Evolutionary conservation across 2,888 invertebrate species (phyloP), one percentile per base, ranked within the genome.

Genomic region (Neoascia interrupta): DNA sequence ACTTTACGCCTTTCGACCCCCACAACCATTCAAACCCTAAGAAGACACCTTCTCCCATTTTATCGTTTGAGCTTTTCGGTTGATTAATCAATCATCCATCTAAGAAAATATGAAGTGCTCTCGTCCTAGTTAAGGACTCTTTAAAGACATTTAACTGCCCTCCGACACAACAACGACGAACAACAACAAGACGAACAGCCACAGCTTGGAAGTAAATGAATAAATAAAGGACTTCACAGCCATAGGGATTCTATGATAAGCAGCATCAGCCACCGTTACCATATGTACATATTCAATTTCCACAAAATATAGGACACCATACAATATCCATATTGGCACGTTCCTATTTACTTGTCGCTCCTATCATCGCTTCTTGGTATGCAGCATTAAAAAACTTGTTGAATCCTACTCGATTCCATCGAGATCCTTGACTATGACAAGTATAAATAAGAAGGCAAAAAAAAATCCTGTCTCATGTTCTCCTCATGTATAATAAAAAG

Each of bases 1-100:
- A 45, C 26, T 56, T 11, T 11, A 2, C 11, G 13, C 28, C 8
- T 19, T 13, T 43, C 11, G 6, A 16, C 5, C 6, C 31, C 31
- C 13, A 18, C 19, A 2, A 2, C 15, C n/a, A n/a, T n/a, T n/a
- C 13, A 31, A 28, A 5, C n/a, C n/a, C 5, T 10, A 37, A 58
- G 4, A 37, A 16, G 26, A 18, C 47, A 26, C 5, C 34, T n/a
- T n/a, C 6, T 54, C 28, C n/a, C 6, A 54, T 39, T 21, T 5
- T 10, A n/a, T 26, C 11, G 26, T 13, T 37, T 26, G n/a, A 34
- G n/a, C 26, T 43, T 54, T 36, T 36, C 21, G 54, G 11, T 45
- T 64, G 34, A 64, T 64, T 64, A 64, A 64, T 53, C 64, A 64
- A 45, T 53, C 64, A 53, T 64, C 36, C 3, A 43, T 34, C 53